Conservation (phyloP, 2,888 invertebrate species). For the Eupithecia subumbrata region DNA sequence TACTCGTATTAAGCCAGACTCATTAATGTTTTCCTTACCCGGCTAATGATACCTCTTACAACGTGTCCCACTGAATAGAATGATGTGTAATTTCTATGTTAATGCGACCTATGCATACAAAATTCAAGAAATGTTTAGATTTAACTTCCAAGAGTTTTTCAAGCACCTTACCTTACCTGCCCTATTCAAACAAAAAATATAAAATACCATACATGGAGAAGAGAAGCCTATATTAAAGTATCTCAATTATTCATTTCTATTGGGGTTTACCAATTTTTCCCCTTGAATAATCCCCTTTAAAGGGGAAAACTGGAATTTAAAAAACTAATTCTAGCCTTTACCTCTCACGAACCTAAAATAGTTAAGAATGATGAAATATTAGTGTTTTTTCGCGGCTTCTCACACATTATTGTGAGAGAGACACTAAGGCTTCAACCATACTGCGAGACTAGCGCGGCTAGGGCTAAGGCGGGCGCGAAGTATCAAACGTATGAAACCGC, state of each 20-base stretch:
- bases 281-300: no score
- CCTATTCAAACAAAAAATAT: no score
- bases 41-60: slow-evolving; percentile 60
- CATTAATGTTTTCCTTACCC: slow-evolving; percentile 54
- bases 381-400: not conserved
- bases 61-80: slow-evolving; percentile 46
- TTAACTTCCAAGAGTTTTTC: not conserved
- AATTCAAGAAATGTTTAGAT: not conserved
- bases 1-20: slow-evolving; percentile 52
- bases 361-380: not conserved
- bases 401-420: not conserved
- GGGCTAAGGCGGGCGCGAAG: no score
- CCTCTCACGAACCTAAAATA: not conserved
- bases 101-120: slow-evolving; percentile 15
- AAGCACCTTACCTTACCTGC: not conserved
- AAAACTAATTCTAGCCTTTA: no score
- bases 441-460: no score
- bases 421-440: not conserved
- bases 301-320: no score
- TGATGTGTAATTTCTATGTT: slow-evolving; percentile 28
- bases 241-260: not conserved
- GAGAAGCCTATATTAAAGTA: no score
- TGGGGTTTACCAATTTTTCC: no score
- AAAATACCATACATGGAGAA: no score
- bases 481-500: no score